Percentiles rank a stretch among this genome's conserved stretches.
phyloP scores from a whole-genome alignment of 2,113 vertebrate species.

The Pedetes capensis region DNA sequence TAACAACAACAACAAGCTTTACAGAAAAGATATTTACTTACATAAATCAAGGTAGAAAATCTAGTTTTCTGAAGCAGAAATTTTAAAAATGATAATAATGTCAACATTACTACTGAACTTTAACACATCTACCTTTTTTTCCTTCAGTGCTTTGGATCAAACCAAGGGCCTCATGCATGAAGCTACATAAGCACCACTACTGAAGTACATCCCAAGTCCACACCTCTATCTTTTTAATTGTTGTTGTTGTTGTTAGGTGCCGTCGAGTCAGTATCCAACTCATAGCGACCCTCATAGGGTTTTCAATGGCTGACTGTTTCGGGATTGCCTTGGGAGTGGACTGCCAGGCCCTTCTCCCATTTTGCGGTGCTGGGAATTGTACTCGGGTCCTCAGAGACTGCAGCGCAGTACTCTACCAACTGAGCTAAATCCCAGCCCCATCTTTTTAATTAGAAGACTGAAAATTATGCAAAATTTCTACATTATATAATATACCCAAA shows the following conservation, averaged over 20 bases:
- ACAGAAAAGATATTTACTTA: neutral
- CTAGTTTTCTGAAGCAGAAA: neutral
- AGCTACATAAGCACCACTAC: no score
- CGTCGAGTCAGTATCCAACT: no score
- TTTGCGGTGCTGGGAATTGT: neutral
- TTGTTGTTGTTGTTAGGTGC: no score
- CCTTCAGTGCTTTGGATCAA: no score
- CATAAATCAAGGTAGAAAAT: neutral
- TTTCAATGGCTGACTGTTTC: no score
- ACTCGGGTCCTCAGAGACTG: neutral
- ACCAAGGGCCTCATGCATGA: no score
- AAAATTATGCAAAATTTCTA: neutral
- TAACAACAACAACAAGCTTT: no score
- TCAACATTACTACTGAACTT: neutral
- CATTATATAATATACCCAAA: neutral
- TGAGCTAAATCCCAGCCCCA: neutral
- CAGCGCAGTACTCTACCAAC: accelerated
- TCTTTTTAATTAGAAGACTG: neutral
- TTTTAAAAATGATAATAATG: neutral
- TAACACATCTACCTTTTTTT: neutral
- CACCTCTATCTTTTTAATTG: no score
- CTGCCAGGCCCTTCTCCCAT: no score
- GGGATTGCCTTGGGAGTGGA: no score
- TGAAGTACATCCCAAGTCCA: no score
- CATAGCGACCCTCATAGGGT: no score